phyloP scores from a whole-genome alignment of 2,797 vertebrate species.

The Gymnodraco acuticeps region DNA sequence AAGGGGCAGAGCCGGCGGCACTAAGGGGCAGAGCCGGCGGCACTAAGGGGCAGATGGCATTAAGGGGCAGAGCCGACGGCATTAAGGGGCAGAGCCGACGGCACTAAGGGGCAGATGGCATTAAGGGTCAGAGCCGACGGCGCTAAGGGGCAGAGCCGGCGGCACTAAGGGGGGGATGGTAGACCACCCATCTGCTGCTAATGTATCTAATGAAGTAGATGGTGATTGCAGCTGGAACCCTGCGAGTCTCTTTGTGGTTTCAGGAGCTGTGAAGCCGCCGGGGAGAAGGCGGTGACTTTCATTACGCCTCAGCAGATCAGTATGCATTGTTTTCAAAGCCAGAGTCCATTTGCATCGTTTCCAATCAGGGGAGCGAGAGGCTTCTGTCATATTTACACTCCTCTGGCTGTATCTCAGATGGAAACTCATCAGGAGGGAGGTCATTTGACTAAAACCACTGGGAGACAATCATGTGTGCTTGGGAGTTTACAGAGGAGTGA shows the following conservation, averaged over 20 bases:
- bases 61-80: no score
- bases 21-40: no score
- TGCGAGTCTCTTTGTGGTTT: constrained; percentile 46
- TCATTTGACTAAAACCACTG: neutral
- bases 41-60: no score
- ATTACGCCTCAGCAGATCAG: constrained; percentile 33
- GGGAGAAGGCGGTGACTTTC: constrained; percentile 35
- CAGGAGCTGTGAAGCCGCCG: constrained; percentile 18
- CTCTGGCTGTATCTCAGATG: constrained; percentile 13
- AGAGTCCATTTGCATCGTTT: constrained; percentile 15
- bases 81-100: no score
- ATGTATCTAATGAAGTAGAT: constrained; percentile 70
- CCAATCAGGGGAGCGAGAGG: neutral
- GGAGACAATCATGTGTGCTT: neutral
- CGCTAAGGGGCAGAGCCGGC: constrained; percentile 22
- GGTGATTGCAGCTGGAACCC: constrained; percentile 63
- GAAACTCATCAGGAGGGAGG: neutral
- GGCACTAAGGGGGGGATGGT: constrained; percentile 8
- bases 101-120: no score
- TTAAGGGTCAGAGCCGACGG: neutral
- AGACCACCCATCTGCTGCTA: constrained; percentile 64
- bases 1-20: no score
- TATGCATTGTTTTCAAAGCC: constrained; percentile 25
- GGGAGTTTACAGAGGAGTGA: neutral
- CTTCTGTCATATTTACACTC: neutral